Evolutionary conservation across 2,113 vertebrate genomes (phyloP).

Genomic region (Grammomys dolichurus): DNA sequence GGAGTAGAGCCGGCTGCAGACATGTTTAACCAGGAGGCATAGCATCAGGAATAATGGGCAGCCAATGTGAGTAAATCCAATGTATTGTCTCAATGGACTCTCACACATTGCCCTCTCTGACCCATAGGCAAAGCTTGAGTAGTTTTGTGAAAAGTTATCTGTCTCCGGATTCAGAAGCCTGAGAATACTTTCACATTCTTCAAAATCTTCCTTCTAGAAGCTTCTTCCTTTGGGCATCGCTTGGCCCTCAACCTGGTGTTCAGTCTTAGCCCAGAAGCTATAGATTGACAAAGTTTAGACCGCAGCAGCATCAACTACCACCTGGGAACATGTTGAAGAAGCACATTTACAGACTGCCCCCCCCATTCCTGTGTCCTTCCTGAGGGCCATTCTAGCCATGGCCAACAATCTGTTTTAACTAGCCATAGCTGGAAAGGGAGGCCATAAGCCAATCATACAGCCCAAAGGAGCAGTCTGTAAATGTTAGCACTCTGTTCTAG

Average conservation of each 20-base stretch:
- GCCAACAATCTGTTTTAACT: neutral
- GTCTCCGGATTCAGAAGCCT: neutral
- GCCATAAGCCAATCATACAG: neutral
- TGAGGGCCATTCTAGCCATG: neutral
- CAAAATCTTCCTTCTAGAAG: neutral
- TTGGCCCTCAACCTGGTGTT: neutral
- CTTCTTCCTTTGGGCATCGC: neutral
- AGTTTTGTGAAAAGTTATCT: neutral
- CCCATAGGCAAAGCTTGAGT: neutral
- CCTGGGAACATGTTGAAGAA: neutral
- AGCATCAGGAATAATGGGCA: neutral
- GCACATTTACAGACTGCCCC: neutral
- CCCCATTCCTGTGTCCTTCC: neutral
- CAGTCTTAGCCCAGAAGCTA: neutral
- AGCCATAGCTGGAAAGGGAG: neutral
- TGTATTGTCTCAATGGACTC: neutral
- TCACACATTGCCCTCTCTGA: neutral
- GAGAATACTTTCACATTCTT: neutral
- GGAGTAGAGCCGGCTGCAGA: neutral
- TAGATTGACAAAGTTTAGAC: neutral
- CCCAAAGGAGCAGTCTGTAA: neutral
- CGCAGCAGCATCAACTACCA: neutral
- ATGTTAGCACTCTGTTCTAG: neutral
- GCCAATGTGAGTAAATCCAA: neutral
- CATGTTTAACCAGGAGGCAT: neutral